A percentile compares a stretch with the other conserved stretches of the same genome.
phyloP scores from a whole-genome alignment of 2,113 vertebrate species.

The Ondatra zibethicus region DNA sequence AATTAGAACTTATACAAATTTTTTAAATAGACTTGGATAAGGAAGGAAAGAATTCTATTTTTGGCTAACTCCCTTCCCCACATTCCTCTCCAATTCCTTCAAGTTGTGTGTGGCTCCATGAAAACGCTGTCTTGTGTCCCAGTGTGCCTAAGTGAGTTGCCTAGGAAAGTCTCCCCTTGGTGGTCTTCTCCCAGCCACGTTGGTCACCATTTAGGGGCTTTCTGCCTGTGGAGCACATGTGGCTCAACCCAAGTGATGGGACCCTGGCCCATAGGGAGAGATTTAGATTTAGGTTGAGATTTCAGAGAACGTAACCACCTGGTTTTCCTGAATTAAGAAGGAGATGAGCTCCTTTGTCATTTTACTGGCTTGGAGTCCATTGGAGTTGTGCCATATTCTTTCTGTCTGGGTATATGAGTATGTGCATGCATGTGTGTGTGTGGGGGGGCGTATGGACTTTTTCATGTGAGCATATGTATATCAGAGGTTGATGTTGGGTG shows the following conservation, averaged over 20 bases:
- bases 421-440: not conserved
- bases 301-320: not conserved
- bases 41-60: slow-evolving; percentile 59
- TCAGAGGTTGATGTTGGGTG: not conserved
- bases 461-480: too few species aligned
- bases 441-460: not conserved
- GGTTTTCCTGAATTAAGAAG: not conserved
- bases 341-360: not conserved
- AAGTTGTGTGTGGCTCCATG: not conserved
- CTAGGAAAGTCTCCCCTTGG: not conserved
- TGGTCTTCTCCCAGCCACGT: not conserved
- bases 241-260: not conserved
- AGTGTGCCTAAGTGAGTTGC: not conserved
- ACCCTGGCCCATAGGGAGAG: not conserved
- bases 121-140: not conserved
- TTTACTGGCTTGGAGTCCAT: not conserved
- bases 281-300: too few species aligned
- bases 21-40: slow-evolving; percentile 12
- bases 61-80: not conserved
- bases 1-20: slow-evolving; percentile 34
- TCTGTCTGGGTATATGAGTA: too few species aligned
- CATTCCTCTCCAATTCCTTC: slow-evolving; percentile 35
- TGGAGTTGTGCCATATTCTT: not conserved
- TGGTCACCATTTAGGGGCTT: not conserved
- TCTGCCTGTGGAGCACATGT: not conserved